Evolutionary conservation across 2,888 invertebrate species (phyloP), one percentile per base, ranked within the genome.

Genomic region (Meteorus cinctellus): DNA sequence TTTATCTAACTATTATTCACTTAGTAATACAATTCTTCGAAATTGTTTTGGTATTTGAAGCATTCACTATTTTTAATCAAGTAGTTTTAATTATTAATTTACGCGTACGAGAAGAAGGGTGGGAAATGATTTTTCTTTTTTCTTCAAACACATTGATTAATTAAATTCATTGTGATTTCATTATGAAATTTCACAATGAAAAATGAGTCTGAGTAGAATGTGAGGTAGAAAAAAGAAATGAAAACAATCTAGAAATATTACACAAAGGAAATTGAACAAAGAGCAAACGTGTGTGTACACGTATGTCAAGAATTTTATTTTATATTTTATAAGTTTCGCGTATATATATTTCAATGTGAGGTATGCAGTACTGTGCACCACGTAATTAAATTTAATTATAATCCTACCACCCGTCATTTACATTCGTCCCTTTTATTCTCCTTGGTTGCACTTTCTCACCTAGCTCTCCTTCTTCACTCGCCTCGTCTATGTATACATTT

Each of bases 331-430:
- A 84, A 84, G 83, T 85, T 82, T 83, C 83, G 78, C 83, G 80
- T 84, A 82, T 84, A 82, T 55, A 19, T 80, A 84, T 84, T 85
- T 84, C 82, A 80, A 66, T 55, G 41, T 45, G 60, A 29, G 31
- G 16, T 62, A 62, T 12, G 10, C 71, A 82, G 81, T 84, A 81
- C 83, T 82, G 80, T 74, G 83, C 84, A 84, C 83, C 81, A 80
- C 81, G 85, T 85, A 86, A 87, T 86, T 86, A 86, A 84, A 86
- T 86, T 87, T 86, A 85, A 87, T 86, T 85, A 84, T 85, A 85
- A 84, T 85, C 83, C 84, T 81, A 81, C 82, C 80, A 77, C 81
- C 81, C 83, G 83, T 84, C 86, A 84, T 82, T 82, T 82, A 81
- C 83, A 83, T 77, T 73, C 68, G 65, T 68, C 31, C 70, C 41